Evolutionary conservation across 1,140 invertebrate genomes (phyloP).

Genomic region (Drosophila paulistorum): DNA sequence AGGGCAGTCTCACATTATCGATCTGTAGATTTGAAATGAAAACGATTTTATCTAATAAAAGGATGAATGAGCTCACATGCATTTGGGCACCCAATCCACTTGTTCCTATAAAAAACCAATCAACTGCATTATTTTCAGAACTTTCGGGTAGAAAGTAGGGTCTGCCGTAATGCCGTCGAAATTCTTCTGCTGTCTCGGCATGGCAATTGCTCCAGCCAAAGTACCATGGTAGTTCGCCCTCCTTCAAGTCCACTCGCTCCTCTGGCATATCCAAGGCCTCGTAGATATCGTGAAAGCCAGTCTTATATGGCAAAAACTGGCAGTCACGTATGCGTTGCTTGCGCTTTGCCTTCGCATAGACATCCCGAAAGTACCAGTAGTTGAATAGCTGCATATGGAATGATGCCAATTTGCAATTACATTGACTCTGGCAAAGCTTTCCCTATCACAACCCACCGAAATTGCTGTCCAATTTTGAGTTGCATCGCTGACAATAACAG

Average conservation of each 20-base stretch:
- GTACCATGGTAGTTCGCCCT: slow-evolving; percentile 90
- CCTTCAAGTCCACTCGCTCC: slow-evolving; percentile 86
- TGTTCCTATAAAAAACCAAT: slow-evolving; percentile 99
- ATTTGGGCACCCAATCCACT: slow-evolving; percentile 96
- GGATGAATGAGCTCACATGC: slow-evolving; percentile 87
- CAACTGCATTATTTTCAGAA: slow-evolving; percentile 92
- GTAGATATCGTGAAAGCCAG: slow-evolving; percentile 87
- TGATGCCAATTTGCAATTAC: not conserved
- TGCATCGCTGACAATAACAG: slow-evolving; percentile 93
- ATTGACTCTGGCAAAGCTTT: not conserved
- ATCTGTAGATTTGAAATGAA: slow-evolving; percentile 85
- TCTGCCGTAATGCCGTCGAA: slow-evolving; percentile 91
- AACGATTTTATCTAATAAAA: too few relatives aligned
- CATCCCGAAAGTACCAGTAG: slow-evolving; percentile 91
- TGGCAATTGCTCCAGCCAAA: slow-evolving; percentile 98
- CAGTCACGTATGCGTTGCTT: slow-evolving; percentile 86
- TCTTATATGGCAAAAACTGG: slow-evolving; percentile 96
- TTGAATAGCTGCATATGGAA: slow-evolving; percentile 84
- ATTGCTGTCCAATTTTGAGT: slow-evolving; percentile 91
- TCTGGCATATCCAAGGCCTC: slow-evolving; percentile 92
- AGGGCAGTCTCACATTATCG: slow-evolving; percentile 94
- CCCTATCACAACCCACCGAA: slow-evolving; percentile 65
- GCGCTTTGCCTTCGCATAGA: slow-evolving; percentile 86
- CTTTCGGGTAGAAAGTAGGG: slow-evolving; percentile 95
- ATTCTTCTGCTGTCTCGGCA: slow-evolving; percentile 88